phyloP scores from a whole-genome alignment of 2,888 invertebrate genomes.

The Drepana falcataria region DNA sequence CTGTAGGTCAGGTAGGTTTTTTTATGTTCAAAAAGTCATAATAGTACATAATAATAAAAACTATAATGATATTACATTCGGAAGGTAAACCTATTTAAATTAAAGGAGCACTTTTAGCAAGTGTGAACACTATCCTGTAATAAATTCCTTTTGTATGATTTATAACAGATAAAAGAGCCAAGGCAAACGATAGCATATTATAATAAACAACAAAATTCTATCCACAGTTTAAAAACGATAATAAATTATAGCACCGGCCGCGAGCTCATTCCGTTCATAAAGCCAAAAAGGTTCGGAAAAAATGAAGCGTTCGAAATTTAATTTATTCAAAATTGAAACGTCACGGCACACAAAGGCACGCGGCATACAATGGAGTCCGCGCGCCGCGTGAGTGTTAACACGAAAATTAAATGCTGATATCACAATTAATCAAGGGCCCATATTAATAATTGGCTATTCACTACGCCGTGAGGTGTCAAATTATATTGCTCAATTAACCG shows the following conservation, averaged over 20 bases:
- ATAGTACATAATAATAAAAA: no score
- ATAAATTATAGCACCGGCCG: conserved; percentile 71
- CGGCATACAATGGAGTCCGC: conserved; percentile 59
- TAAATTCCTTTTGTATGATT: conserved; percentile 5
- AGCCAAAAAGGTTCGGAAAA: conserved; percentile 62
- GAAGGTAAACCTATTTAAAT: no score
- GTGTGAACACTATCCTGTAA: not conserved
- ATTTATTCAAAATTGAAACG: conserved; percentile 80
- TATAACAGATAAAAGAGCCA: conserved; percentile 28
- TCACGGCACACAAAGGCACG: conserved; percentile 72
- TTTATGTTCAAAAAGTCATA: no score
- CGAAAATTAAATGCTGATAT: conserved; percentile 79
- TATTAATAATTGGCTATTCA: conserved; percentile 79
- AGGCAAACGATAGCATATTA: conserved; percentile 29
- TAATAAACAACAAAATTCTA: conserved; percentile 49
- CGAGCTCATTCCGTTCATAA: conserved; percentile 56
- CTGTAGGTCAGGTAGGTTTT: no score
- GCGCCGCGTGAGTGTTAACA: conserved; percentile 70
- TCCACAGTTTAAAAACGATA: conserved; percentile 58
- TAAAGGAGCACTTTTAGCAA: no score
- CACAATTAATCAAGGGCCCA: conserved; percentile 78
- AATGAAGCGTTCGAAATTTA: conserved; percentile 78
- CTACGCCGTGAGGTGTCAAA: conserved; percentile 74
- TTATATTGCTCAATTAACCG: conserved; percentile 77
- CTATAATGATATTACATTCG: no score